phyloP scores from a whole-genome alignment of 2,113 vertebrate genomes.

The Galeopterus variegatus region DNA sequence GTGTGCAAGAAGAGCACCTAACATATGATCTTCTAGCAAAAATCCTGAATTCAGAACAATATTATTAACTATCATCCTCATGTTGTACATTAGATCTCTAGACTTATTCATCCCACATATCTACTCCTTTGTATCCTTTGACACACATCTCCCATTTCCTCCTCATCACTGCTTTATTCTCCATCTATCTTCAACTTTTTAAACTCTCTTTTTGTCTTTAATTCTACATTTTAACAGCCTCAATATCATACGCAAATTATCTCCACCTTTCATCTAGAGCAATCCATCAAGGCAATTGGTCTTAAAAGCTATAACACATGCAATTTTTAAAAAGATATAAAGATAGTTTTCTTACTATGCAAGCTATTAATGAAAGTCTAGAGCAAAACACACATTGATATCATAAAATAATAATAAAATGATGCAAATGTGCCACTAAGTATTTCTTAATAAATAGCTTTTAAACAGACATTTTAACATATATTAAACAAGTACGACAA shows the following conservation, averaged over 20 bases:
- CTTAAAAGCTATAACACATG: background rate
- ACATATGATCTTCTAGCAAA: background rate
- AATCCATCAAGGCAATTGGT: background rate
- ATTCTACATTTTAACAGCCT: background rate
- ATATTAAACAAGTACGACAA: background rate
- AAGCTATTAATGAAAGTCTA: background rate
- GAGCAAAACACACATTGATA: background rate
- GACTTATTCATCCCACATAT: background rate
- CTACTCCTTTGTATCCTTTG: background rate
- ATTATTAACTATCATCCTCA: background rate
- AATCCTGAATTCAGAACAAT: background rate
- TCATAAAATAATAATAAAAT: slow-evolving; percentile 38
- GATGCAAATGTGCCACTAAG: background rate
- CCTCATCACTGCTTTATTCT: background rate
- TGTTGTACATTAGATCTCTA: background rate
- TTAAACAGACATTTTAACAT: background rate
- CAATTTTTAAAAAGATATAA: background rate
- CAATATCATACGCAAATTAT: background rate
- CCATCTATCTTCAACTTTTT: background rate
- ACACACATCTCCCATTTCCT: too few relatives aligned
- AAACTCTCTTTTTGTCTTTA: background rate
- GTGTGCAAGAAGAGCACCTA: background rate
- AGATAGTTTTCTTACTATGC: background rate
- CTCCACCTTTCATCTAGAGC: background rate
- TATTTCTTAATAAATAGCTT: background rate